Conservation (phyloP, 2,888 invertebrate genomes). For the Antheraea yamamai region DNA sequence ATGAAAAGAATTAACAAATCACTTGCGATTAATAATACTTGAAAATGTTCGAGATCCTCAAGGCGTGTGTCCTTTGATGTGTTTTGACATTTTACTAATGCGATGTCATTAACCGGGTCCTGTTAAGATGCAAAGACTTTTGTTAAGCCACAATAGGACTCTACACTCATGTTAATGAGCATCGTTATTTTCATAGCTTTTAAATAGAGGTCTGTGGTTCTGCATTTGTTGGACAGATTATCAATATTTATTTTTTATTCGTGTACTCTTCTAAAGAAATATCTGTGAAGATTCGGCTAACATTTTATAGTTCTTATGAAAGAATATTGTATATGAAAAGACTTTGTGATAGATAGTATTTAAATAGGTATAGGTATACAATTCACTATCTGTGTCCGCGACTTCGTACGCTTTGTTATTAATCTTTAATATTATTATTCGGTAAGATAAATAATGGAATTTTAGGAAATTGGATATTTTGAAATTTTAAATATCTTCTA, state of each 20-base stretch:
- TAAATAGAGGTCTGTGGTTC: slow-evolving; percentile 71
- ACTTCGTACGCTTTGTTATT: no score
- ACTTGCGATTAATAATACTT: slow-evolving; percentile 70
- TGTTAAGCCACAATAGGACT: slow-evolving; percentile 60
- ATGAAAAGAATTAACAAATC: slow-evolving; percentile 75
- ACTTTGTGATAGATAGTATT: background rate
- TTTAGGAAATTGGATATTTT: no score
- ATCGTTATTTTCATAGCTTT: slow-evolving; percentile 76
- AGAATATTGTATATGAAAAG: background rate
- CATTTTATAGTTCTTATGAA: slow-evolving; percentile 4
- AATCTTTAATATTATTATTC: no score
- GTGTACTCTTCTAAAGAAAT: slow-evolving; percentile 1
- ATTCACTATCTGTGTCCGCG: no score
- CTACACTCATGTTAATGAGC: slow-evolving; percentile 71
- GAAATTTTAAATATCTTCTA: no score
- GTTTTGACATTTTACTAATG: slow-evolving; percentile 82
- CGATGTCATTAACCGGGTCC: slow-evolving; percentile 67
- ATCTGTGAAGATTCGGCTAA: background rate
- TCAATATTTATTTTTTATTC: background rate
- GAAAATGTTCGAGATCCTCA: slow-evolving; percentile 55
- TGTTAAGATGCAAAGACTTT: slow-evolving; percentile 57
- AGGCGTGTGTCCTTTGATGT: slow-evolving; percentile 73
- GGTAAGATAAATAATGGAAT: no score
- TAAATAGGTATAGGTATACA: background rate
- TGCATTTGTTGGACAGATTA: slow-evolving; percentile 66